Evolutionary conservation across 2,888 invertebrate species (phyloP).

Genomic region (Drosophila ustulata): DNA sequence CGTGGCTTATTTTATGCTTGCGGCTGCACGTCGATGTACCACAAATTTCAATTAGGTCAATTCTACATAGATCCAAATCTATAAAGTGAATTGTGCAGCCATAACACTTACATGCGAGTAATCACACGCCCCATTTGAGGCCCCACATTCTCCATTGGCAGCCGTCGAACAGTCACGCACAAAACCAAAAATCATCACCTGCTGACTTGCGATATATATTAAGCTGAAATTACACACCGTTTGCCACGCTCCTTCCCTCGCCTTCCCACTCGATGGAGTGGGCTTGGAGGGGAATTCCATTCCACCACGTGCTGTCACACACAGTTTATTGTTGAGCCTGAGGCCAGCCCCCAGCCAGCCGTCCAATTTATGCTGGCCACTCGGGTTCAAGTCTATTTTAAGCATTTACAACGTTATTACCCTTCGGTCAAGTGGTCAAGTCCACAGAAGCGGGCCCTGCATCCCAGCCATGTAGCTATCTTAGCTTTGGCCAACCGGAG

Average conservation of each 20-base stretch:
- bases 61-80: background rate
- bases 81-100: constrained; percentile 8
- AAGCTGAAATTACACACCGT: constrained; percentile 50
- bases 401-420: constrained; percentile 70
- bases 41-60: constrained; percentile 41
- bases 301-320: background rate
- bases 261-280: background rate
- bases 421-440: constrained; percentile 57
- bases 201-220: constrained; percentile 64
- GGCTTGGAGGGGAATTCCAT: background rate
- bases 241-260: constrained; percentile 16
- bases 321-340: constrained; percentile 33
- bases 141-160: background rate
- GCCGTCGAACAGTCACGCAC: constrained; percentile 28
- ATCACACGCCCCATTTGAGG: constrained; percentile 23
- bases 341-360: constrained; percentile 7
- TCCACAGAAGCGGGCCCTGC: constrained; percentile 3
- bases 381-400: constrained; percentile 61
- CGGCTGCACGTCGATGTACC: background rate
- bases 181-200: constrained; percentile 61
- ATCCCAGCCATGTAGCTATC: background rate
- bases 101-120: constrained; percentile 2
- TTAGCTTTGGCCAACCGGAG: constrained; percentile 10
- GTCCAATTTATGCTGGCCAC: constrained; percentile 26
- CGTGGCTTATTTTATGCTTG: background rate